Evolutionary conservation across 53 echinoderm and acorn worm species (phyloP).

Genomic region (Echinometra lucunter): DNA sequence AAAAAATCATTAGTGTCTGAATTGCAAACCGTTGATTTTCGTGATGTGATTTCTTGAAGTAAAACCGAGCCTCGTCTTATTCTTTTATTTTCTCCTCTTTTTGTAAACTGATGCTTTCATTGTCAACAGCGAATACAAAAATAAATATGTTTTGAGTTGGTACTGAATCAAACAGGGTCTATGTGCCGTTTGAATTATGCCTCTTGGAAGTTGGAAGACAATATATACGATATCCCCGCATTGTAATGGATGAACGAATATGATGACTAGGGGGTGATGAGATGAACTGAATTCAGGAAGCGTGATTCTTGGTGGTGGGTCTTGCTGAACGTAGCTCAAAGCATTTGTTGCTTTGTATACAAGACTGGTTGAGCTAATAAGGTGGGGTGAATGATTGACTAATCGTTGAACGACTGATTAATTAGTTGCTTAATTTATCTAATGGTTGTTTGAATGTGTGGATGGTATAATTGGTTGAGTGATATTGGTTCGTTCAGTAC

Average conservation of each 20-base stretch:
- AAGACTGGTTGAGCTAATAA: background rate
- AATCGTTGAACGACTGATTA: background rate
- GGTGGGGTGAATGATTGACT: background rate
- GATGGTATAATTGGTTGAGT: no score
- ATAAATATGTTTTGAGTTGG: constrained; percentile 73
- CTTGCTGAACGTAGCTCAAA: background rate
- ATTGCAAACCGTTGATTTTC: constrained; percentile 24
- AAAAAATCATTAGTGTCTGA: constrained; percentile 9
- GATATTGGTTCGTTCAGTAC: no score
- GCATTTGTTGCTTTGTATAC: background rate
- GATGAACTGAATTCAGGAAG: background rate
- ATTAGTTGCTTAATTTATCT: background rate
- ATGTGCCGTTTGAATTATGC: constrained; percentile 66
- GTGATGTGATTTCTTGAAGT: constrained; percentile 28
- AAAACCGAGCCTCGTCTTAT: constrained; percentile 31
- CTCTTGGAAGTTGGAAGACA: background rate
- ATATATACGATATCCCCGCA: background rate
- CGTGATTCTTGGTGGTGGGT: background rate
- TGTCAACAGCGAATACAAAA: constrained; percentile 67
- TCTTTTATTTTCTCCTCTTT: constrained; percentile 15
- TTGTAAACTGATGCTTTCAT: constrained; percentile 73
- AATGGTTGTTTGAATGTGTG: background rate
- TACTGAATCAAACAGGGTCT: constrained; percentile 46
- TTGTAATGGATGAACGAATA: background rate
- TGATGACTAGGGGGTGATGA: background rate